phyloP scores from a whole-genome alignment of 2,113 vertebrate species.

The Tragelaphus strepsiceros region DNA sequence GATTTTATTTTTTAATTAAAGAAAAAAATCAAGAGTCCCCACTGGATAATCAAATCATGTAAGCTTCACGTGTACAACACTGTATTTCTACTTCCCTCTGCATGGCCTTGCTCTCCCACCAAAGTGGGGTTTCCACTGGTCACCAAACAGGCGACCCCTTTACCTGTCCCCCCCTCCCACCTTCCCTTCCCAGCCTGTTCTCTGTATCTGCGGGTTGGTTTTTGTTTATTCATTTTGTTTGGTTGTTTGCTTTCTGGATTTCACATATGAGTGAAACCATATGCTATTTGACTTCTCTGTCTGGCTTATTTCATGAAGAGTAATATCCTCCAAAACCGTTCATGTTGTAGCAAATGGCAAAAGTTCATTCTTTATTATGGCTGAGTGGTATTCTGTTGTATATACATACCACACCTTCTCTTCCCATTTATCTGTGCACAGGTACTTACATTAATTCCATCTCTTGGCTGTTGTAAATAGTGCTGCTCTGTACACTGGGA shows the following conservation, averaged over 20 bases:
- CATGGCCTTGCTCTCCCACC: neutral
- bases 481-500: neutral
- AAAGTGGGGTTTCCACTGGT: neutral
- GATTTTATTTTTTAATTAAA: neutral
- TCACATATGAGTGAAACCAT: neutral
- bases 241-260: neutral
- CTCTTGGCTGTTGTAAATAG: neutral
- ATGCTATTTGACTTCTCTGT: neutral
- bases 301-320: neutral
- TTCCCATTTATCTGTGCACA: fast-evolving
- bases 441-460: fast-evolving
- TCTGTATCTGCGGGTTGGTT: neutral
- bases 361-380: neutral
- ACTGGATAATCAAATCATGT: too few species aligned
- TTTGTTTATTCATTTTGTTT: neutral
- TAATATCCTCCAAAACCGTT: neutral
- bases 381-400: fast-evolving
- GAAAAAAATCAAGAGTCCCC: neutral
- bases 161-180: fast-evolving
- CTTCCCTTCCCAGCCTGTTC: neutral
- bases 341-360: neutral
- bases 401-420: fast-evolving
- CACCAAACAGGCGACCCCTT: neutral
- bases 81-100: neutral
- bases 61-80: neutral